These are phyloP conservation scores for Argopecten irradians DNA, from an alignment of 1,140 invertebrate species.

Conservation along the genomic window DNA sequence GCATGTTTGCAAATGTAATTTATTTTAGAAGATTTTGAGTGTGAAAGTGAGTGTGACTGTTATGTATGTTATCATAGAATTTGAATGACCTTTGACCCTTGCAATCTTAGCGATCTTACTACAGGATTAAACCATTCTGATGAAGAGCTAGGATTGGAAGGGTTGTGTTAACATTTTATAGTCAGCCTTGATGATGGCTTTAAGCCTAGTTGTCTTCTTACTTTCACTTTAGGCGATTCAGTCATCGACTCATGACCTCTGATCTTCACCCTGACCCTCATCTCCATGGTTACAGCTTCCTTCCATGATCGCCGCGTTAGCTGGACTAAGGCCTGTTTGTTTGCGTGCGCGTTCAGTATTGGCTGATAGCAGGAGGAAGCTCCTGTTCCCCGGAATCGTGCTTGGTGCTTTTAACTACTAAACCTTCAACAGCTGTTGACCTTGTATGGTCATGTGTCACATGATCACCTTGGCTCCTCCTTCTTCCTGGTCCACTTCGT, in stretches of 20 bases:
- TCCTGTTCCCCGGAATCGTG: conserved; percentile 7
- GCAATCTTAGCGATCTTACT: not conserved
- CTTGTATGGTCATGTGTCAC: not conserved
- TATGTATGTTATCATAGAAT: conserved; percentile 7
- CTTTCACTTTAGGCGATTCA: conserved; percentile 54
- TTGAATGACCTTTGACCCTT: not conserved
- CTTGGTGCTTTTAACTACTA: conserved; percentile 21
- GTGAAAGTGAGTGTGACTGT: not conserved
- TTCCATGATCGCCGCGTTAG: not conserved
- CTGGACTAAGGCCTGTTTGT: conserved; percentile 14
- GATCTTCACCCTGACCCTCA: conserved; percentile 24
- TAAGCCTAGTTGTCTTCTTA: conserved; percentile 37
- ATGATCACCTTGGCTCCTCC: conserved; percentile 20
- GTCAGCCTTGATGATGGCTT: not conserved
- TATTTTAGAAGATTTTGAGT: not conserved
- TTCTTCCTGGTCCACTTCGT: conserved; percentile 14
- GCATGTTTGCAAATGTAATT: conserved; percentile 28
- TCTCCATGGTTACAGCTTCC: conserved; percentile 20
- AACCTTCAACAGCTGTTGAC: conserved; percentile 7
- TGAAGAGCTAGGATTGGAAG: not conserved
- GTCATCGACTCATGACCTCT: conserved; percentile 56
- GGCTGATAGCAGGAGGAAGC: not conserved
- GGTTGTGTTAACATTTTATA: not conserved
- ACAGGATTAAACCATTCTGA: not conserved
- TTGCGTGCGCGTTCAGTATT: conserved; percentile 1